These are phyloP conservation scores for Nineta flava DNA, from an alignment of 2,888 invertebrate genomes.

Conservation along the genomic window DNA sequence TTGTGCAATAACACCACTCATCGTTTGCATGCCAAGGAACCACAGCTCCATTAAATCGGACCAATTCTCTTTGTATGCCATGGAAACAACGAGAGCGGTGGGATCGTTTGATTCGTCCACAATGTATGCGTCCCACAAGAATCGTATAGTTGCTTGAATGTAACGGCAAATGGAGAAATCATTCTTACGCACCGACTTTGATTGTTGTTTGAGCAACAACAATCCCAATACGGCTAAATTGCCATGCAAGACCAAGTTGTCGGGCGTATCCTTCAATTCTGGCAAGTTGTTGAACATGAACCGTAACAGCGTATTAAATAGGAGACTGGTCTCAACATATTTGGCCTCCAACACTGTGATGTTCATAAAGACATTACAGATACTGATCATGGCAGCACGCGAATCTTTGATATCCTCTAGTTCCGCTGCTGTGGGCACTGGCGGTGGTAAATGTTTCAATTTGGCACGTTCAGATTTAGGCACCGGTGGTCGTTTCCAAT, in stretches of 20 bases:
- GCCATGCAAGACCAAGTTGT: slow-evolving; percentile 72
- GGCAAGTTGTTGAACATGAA: slow-evolving; percentile 75
- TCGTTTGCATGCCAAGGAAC: slow-evolving; percentile 89
- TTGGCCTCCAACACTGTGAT: slow-evolving; percentile 76
- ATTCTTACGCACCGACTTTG: slow-evolving; percentile 69
- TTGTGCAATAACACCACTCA: slow-evolving; percentile 63
- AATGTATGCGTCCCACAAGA: slow-evolving; percentile 84
- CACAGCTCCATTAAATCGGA: slow-evolving; percentile 79
- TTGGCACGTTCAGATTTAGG: slow-evolving; percentile 67
- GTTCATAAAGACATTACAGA: slow-evolving; percentile 87
- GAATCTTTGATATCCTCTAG: slow-evolving; percentile 74
- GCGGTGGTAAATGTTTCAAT: slow-evolving; percentile 57
- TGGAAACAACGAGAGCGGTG: slow-evolving; percentile 64
- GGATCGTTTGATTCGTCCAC: slow-evolving; percentile 79
- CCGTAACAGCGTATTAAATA: slow-evolving; percentile 66
- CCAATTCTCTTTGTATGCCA: slow-evolving; percentile 78
- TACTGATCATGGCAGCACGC: slow-evolving; percentile 68
- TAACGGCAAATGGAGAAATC: slow-evolving; percentile 81
- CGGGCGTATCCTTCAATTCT: slow-evolving; percentile 65
- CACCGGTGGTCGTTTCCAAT: slow-evolving; percentile 66
- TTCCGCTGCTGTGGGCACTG: slow-evolving; percentile 54
- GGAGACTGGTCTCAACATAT: slow-evolving; percentile 57
- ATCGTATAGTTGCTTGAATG: slow-evolving; percentile 76
- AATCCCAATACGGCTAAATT: slow-evolving; percentile 72
- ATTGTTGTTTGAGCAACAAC: slow-evolving; percentile 66